Conservation (phyloP, 2,888 invertebrate species). For the Eupelmus urozonus region DNA sequence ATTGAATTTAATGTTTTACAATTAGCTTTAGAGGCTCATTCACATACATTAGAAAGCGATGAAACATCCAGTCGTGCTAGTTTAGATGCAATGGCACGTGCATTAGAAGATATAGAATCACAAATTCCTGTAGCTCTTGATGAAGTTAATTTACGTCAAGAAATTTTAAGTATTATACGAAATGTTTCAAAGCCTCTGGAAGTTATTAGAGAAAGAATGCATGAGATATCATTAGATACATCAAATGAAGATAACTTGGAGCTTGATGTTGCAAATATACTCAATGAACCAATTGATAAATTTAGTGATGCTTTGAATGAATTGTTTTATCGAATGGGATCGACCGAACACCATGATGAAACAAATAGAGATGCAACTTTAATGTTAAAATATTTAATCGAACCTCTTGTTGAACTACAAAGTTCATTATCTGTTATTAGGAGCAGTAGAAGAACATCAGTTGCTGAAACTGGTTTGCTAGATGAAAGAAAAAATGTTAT, state of each 20-base stretch:
- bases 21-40: slow-evolving; percentile 58
- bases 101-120: slow-evolving; percentile 61
- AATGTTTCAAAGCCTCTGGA: slow-evolving; percentile 67
- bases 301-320: slow-evolving; percentile 60
- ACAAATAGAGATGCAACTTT: slow-evolving; percentile 60
- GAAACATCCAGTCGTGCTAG: slow-evolving; percentile 52
- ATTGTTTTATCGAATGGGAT: slow-evolving; percentile 60
- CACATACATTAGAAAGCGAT: slow-evolving; percentile 45
- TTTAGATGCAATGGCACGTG: slow-evolving; percentile 59
- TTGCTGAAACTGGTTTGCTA: slow-evolving; percentile 65
- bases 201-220: slow-evolving; percentile 64
- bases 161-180: slow-evolving; percentile 64
- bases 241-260: slow-evolving; percentile 64
- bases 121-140: slow-evolving; percentile 61
- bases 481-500: slow-evolving; percentile 69
- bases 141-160: slow-evolving; percentile 63
- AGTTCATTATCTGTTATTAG: slow-evolving; percentile 69
- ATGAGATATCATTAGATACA: slow-evolving; percentile 60
- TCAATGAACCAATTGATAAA: slow-evolving; percentile 64
- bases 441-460: slow-evolving; percentile 66
- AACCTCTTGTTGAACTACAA: slow-evolving; percentile 69
- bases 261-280: slow-evolving; percentile 64
- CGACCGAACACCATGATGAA: slow-evolving; percentile 60
- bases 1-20: slow-evolving; percentile 64
- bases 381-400: slow-evolving; percentile 64